These are phyloP conservation scores for Percopsis omiscomaycus DNA, from an alignment of 2,797 vertebrate species.

Conservation along the genomic window DNA sequence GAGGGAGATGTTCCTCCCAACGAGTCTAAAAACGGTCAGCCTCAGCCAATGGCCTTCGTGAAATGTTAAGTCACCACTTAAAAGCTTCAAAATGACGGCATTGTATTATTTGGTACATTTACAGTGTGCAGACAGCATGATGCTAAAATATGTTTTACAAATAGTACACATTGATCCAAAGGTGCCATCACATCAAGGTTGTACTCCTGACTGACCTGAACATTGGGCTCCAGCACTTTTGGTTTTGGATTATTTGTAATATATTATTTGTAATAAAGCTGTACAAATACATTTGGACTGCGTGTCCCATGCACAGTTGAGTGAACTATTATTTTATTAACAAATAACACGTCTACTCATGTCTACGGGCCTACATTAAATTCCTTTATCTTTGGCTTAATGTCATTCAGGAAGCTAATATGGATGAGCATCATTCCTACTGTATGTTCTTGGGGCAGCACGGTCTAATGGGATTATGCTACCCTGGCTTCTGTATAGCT, in stretches of 20 bases:
- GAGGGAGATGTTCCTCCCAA: conserved; percentile 62
- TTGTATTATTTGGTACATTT: conserved; percentile 52
- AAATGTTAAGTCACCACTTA: no score
- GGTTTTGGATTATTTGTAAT: background rate
- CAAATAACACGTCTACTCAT: no score
- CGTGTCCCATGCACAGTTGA: no score
- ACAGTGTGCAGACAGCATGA: conserved; percentile 37
- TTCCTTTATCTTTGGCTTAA: background rate
- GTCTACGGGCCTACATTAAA: background rate
- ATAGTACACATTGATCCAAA: no score
- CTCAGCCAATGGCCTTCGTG: conserved; percentile 62
- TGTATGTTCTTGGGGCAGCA: background rate
- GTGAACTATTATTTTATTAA: no score
- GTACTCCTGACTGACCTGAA: conserved; percentile 18
- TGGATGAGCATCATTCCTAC: no score
- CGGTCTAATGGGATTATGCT: conserved; percentile 18
- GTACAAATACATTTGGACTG: no score
- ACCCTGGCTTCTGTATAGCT: conserved; percentile 23
- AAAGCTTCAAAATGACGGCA: conserved; percentile 41
- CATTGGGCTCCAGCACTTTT: conserved; percentile 39
- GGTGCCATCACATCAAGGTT: conserved; percentile 8
- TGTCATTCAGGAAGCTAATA: no score
- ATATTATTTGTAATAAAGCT: no score
- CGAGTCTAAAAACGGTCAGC: conserved; percentile 66
- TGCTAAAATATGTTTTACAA: background rate